A percentile compares a stretch with the other conserved stretches of the same genome.
Conservation (phyloP, 2,113 vertebrate species). For the Otis tarda region DNA sequence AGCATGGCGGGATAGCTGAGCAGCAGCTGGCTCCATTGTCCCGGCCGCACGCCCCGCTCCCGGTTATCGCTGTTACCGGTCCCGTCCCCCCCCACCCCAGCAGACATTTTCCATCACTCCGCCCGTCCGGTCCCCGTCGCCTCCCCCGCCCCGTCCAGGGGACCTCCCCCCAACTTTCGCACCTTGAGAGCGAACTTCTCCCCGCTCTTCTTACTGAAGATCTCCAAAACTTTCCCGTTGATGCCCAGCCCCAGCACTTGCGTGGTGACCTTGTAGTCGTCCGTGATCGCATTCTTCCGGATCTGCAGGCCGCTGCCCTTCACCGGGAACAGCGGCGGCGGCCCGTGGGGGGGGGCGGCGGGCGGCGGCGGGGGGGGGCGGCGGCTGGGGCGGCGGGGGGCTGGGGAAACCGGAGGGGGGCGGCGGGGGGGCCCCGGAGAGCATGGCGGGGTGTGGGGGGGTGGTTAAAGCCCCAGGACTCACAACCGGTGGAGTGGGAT, state of each 20-base stretch:
- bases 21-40: conserved; percentile 10
- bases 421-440: no score
- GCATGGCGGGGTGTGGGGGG: no score
- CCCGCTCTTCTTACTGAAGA: conserved; percentile 87
- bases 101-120: not conserved
- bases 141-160: not conserved
- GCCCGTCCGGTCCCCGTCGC: not conserved
- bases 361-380: no score
- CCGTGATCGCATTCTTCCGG: conserved; percentile 92
- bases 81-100: not conserved
- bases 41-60: not conserved
- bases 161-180: not conserved
- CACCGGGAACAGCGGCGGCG: conserved; percentile 44
- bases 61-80: not conserved
- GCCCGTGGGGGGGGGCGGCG: no score
- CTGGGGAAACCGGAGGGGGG: no score
- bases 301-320: conserved; percentile 82
- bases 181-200: conserved; percentile 95
- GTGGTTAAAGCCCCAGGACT: no score
- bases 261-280: conserved; percentile 95
- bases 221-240: conserved; percentile 94
- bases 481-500: no score
- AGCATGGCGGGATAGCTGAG: not conserved
- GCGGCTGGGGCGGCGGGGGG: no score
- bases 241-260: conserved; percentile 94